A percentile compares a stretch with the other conserved stretches of the same genome.
These are phyloP conservation scores for Drosophila sechellia DNA, from an alignment of 1,140 invertebrate species.

Conservation along the genomic window DNA sequence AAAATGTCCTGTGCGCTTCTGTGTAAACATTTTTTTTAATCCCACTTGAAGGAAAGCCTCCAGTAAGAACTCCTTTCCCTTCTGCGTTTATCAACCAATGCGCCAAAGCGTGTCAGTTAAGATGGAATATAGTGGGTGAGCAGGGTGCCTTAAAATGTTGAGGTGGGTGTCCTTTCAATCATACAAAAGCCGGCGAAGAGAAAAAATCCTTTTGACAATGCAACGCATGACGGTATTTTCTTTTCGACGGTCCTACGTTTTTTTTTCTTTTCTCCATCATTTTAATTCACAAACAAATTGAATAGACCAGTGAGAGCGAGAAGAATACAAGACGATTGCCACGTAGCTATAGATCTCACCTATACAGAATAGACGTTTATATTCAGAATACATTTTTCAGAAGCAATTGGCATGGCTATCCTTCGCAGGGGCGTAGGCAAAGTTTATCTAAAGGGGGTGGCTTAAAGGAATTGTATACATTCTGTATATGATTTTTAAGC, in stretches of 20 bases:
- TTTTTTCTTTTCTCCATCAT: constrained; percentile 23
- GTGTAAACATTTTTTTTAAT: constrained; percentile 60
- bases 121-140: constrained; percentile 14
- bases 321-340: constrained; percentile 62
- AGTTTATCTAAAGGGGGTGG: not conserved
- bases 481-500: no score
- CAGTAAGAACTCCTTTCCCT: constrained; percentile 45
- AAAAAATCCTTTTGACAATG: constrained; percentile 76
- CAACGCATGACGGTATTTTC: constrained; percentile 64
- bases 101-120: constrained; percentile 78
- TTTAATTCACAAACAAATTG: constrained; percentile 75
- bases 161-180: constrained; percentile 38
- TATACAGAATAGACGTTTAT: constrained; percentile 43
- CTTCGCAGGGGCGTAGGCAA: not conserved
- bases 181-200: constrained; percentile 53
- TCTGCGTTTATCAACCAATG: constrained; percentile 70
- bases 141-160: constrained; percentile 1
- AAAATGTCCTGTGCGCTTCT: constrained; percentile 36
- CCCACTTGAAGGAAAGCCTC: constrained; percentile 69
- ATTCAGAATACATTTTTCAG: constrained; percentile 54
- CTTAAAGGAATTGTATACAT: not conserved
- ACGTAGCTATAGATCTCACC: constrained; percentile 66
- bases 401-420: constrained; percentile 59
- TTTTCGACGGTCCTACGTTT: constrained; percentile 10
- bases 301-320: constrained; percentile 60